Percentiles rank a stretch among this genome's conserved stretches.
Evolutionary conservation across 37 sponge, comb jelly and placozoan species (phyloP).

Genomic region (Aphrocallistes beatrix): DNA sequence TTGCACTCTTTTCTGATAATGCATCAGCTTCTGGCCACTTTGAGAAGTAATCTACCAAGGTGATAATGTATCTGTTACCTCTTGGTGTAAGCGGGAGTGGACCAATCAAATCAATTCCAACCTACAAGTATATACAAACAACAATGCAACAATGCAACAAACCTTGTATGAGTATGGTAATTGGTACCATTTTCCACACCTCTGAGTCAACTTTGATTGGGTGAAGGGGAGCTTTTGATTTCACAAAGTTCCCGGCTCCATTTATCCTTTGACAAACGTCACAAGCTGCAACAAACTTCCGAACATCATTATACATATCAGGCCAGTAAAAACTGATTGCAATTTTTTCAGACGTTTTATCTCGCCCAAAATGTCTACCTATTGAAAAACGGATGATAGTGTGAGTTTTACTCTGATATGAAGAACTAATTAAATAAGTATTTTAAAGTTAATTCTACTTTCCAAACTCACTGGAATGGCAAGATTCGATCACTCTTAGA

Average conservation of each 20-base stretch:
- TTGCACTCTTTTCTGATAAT: slow-evolving; percentile 15
- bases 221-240: background rate
- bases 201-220: slow-evolving; percentile 28
- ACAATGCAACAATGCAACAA: background rate
- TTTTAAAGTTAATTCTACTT: background rate
- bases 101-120: slow-evolving; percentile 31
- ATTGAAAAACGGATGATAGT: background rate
- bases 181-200: slow-evolving; percentile 26
- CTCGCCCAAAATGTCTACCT: slow-evolving; percentile 33
- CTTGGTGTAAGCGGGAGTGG: slow-evolving; percentile 22
- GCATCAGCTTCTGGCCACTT: slow-evolving; percentile 37
- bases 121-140: background rate
- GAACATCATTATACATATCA: slow-evolving; percentile 5
- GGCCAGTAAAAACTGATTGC: slow-evolving; percentile 17
- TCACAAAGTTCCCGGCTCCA: slow-evolving; percentile 21
- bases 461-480: background rate
- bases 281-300: slow-evolving; percentile 7
- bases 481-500: background rate
- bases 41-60: slow-evolving; percentile 30
- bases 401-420: background rate
- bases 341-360: slow-evolving; percentile 26
- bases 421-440: background rate
- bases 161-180: background rate
- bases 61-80: slow-evolving; percentile 26
- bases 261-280: slow-evolving; percentile 24